Evolutionary conservation across 2,888 invertebrate genomes (phyloP), one percentile per base, ranked within the genome.

Genomic region (Eumerus sabulonum): DNA sequence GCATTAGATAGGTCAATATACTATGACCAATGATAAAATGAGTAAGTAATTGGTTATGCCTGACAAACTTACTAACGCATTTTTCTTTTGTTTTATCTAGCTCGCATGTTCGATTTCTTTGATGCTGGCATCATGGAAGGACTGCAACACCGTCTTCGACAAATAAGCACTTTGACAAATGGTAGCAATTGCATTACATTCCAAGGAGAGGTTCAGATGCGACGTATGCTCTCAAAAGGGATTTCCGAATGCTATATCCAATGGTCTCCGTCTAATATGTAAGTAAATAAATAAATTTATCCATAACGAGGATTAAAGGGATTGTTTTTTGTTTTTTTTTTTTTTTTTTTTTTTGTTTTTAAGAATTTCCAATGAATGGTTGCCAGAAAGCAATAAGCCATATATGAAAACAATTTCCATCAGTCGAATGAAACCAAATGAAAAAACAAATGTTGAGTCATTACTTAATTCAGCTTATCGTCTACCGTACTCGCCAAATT

Each of bases 61-160:
- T 4, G 27, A 7, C 27, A 27, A 27, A 4, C 7, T 27, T 27
- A 27, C 27, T 27, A 27, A 27, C 2, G n/a, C n/a, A n/a, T n/a
- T n/a, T n/a, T n/a, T n/a, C n/a, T n/a, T n/a, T n/a, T 27, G 54
- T 38, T 2, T 70, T 82, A 91, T 92, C 17, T 91, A 97, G 97
- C 97, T 82, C 94, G 96, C 84, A 94, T 95, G 91, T 96, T 96
- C 88, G 98, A 98, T 90, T 97, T 95, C 90, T 96, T 98, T 90
- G 98, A 98, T 90, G 90, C 93, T 82, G 95, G 97, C 59, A 94
- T 95, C 82, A 97, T 98, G 98, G 97, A 97, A 89, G 94, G 95
- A 0, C 91, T 98, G 45, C 94, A 95, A 88, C 94, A 96, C 90
- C 93, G 95, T 77, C 90, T 98, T 83, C 89, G 93, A 63, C 92